Conservation (phyloP, 2,797 vertebrate species). For the Moxostoma hubbsi region DNA sequence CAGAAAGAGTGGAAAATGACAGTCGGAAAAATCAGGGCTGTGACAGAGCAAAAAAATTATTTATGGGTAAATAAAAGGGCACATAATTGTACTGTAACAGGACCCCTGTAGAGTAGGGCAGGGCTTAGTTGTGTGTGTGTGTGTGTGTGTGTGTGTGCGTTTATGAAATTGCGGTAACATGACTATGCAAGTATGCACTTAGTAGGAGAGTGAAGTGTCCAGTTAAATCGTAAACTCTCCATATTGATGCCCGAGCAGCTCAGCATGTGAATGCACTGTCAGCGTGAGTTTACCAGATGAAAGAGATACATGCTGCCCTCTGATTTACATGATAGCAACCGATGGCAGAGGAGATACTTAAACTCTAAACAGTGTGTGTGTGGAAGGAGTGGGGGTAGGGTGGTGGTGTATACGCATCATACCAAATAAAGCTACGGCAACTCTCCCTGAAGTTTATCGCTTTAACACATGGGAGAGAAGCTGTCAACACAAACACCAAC, state of each 20-base stretch:
- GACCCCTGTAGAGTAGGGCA: conserved; percentile 52
- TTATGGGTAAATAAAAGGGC: conserved; percentile 71
- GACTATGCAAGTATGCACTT: conserved; percentile 52
- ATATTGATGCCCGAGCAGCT: conserved; percentile 38
- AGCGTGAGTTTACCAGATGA: conserved; percentile 35
- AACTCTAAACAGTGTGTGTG: conserved; percentile 11
- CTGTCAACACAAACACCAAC: too few relatives aligned
- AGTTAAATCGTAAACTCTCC: conserved; percentile 64
- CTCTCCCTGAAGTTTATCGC: conserved; percentile 18
- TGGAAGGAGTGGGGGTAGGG: conserved; percentile 6
- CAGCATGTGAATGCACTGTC: conserved; percentile 52
- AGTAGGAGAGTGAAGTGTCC: conserved; percentile 7
- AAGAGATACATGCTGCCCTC: conserved; percentile 51
- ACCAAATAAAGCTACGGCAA: conserved; percentile 57
- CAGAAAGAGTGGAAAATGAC: conserved; percentile 60
- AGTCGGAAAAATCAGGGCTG: conserved; percentile 48
- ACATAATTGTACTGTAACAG: conserved; percentile 65
- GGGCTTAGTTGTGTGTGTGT: conserved; percentile 6
- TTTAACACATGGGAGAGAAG: conserved; percentile 34
- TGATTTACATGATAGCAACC: conserved; percentile 60
- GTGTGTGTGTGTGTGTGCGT: background rate
- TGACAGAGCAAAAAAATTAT: conserved; percentile 60
- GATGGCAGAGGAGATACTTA: conserved; percentile 37
- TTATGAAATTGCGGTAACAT: conserved; percentile 58
- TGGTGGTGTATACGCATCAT: conserved; percentile 39